Conservation (phyloP, 2,888 invertebrate species). For the Lucinisca nassula region DNA sequence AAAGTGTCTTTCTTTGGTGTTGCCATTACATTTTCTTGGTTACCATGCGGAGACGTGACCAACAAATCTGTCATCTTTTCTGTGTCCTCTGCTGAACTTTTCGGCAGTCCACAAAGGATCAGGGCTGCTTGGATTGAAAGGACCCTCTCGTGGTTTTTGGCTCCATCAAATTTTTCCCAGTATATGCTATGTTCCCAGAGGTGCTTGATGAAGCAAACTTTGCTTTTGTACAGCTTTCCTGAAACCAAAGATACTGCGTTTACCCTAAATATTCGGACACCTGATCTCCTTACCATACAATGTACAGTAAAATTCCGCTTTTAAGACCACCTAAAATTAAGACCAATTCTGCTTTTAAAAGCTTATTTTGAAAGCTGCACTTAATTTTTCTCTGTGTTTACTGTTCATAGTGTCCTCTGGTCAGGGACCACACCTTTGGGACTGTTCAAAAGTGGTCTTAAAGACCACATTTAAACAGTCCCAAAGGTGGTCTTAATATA, state of each 20-base stretch:
- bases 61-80: slow-evolving; percentile 74
- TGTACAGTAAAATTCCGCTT: no score
- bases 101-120: slow-evolving; percentile 75
- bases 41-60: slow-evolving; percentile 78
- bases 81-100: slow-evolving; percentile 42
- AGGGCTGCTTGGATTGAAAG: slow-evolving; percentile 86
- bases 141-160: slow-evolving; percentile 85
- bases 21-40: slow-evolving; percentile 22
- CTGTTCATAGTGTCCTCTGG: no score
- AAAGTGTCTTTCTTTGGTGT: slow-evolving; percentile 42
- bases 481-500: no score
- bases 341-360: no score
- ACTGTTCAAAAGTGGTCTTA: no score
- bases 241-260: slow-evolving; percentile 54
- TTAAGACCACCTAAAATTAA: no score
- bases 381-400: no score
- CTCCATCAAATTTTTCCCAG: slow-evolving; percentile 85
- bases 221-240: slow-evolving; percentile 87
- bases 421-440: no score
- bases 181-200: slow-evolving; percentile 86
- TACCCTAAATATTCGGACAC: no score
- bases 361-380: no score
- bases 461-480: no score
- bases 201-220: slow-evolving; percentile 86
- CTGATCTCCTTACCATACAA: no score